A percentile compares a stretch with the other conserved stretches of the same genome.
Evolutionary conservation across 2,888 invertebrate genomes (phyloP).

Genomic region (Caenorhabditis sulstoni): DNA sequence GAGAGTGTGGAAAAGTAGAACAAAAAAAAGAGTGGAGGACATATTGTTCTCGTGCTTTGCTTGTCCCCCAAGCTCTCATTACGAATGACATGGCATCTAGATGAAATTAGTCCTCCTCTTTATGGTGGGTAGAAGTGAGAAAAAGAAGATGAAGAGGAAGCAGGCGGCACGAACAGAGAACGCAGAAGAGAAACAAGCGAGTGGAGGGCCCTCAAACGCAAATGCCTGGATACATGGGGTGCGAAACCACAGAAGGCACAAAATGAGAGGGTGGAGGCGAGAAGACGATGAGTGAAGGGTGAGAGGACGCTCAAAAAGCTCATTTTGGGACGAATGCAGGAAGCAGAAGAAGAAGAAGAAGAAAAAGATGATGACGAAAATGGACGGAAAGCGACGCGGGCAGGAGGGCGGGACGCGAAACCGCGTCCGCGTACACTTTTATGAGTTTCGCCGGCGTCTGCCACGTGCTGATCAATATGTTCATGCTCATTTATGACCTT

Average conservation of each 20-base stretch:
- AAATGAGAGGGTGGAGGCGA: slow-evolving; percentile 7
- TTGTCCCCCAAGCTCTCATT: neutral
- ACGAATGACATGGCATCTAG: slow-evolving; percentile 1
- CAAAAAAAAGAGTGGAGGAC: neutral
- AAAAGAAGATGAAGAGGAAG: too few species aligned
- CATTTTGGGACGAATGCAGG: slow-evolving; percentile 18
- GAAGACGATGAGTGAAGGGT: neutral
- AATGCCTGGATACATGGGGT: slow-evolving; percentile 34
- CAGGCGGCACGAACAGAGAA: slow-evolving; percentile 10
- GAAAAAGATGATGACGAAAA: neutral
- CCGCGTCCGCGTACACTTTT: slow-evolving; percentile 7
- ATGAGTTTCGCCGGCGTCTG: neutral
- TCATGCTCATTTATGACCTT: neutral
- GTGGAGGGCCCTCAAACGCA: too few species aligned
- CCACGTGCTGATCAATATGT: neutral
- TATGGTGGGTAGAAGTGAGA: too few species aligned
- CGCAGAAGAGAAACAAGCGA: slow-evolving; percentile 3
- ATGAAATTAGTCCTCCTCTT: slow-evolving; percentile 19
- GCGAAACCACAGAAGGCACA: slow-evolving; percentile 28
- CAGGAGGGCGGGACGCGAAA: slow-evolving; percentile 8
- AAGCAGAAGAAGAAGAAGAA: slow-evolving; percentile 9
- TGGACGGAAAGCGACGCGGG: too few species aligned
- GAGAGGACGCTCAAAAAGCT: slow-evolving; percentile 17
- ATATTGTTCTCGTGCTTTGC: slow-evolving; percentile 4
- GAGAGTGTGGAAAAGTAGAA: neutral